These are phyloP conservation scores for Drosophila erecta DNA, from an alignment of 1,140 invertebrate genomes.

Conservation along the genomic window DNA sequence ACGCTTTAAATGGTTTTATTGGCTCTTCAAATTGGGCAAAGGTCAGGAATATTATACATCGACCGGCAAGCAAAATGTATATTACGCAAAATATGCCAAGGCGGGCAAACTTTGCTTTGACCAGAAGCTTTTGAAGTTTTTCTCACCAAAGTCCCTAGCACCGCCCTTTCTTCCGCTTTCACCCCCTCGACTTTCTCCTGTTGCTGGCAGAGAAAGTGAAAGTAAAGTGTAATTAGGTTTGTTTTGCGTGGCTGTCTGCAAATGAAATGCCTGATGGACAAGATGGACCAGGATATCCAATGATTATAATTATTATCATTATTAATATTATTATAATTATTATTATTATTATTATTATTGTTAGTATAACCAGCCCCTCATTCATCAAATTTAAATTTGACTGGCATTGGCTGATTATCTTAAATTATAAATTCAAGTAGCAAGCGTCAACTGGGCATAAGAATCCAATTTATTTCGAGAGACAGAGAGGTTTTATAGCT, in stretches of 20 bases:
- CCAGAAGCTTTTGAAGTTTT: conserved; percentile 59
- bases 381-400: conserved; percentile 7
- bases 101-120: conserved; percentile 46
- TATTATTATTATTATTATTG: conserved; percentile 1
- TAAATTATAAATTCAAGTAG: conserved; percentile 16
- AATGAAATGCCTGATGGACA: conserved; percentile 63
- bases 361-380: background rate
- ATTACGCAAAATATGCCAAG: conserved; percentile 46
- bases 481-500: too few species aligned
- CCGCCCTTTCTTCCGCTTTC: background rate
- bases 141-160: conserved; percentile 23
- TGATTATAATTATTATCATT: conserved; percentile 15
- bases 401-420: conserved; percentile 7
- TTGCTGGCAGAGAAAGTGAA: conserved; percentile 63
- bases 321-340: conserved; percentile 9
- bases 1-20: conserved; percentile 75
- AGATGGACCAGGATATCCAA: background rate
- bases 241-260: conserved; percentile 76
- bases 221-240: conserved; percentile 80
- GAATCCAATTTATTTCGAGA: background rate
- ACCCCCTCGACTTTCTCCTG: conserved; percentile 2
- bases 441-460: background rate
- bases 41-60: conserved; percentile 57
- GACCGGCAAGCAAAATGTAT: conserved; percentile 34
- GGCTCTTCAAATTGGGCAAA: conserved; percentile 71